Base-by-base conservation (phyloP, 2,888 invertebrate genomes). In the Pristionchus mayeri region DNA sequence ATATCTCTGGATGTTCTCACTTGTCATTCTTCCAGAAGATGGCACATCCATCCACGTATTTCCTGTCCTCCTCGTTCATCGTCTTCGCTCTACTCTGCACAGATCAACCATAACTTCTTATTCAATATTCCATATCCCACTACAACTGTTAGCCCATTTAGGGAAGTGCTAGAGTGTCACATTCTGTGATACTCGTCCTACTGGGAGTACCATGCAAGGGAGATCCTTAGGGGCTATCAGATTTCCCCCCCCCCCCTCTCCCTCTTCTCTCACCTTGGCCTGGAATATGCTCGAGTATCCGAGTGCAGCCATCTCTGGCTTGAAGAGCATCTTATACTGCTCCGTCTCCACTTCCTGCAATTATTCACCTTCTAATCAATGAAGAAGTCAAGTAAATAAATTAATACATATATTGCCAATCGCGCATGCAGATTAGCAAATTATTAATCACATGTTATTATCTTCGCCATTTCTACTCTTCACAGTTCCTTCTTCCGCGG, bases 31-130 rank as follows among this genome's bases (percentile, higher is more conserved):
- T 95, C 94, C 96, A 99, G 95, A 99, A 98, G 93, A 99, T 98
- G 89, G 98, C 98, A 95, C 98, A 99, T 88, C 99, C 99, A 93
- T 99, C 99, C 84, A 99, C 99, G 94, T 96, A 97, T 94, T 98
- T 98, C 92, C 97, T 95, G 93, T 99, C 98, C 90, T 96, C 96
- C 93, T 98, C 98, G 2, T 96, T 95, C 98, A 99, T 99, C 85
- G 98, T 98, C 94, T 98, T 97, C 78, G 98, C 98, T 85, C 99
- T 95, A 83, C 83, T 83, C 83, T 81, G 24, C 7, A 60, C 18
- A 37, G 37, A 67, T 37, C 34, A 34, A 34, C 3, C 34, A 67
- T 67, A 67, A 67, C 37, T 34, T n/a, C n/a, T n/a, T n/a, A n/a
- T n/a, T n/a, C n/a, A n/a, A n/a, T n/a, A n/a, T n/a, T n/a, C n/a